These are phyloP conservation scores for Atlantisia rogersi DNA, from an alignment of 2,113 vertebrate genomes.

Conservation along the genomic window DNA sequence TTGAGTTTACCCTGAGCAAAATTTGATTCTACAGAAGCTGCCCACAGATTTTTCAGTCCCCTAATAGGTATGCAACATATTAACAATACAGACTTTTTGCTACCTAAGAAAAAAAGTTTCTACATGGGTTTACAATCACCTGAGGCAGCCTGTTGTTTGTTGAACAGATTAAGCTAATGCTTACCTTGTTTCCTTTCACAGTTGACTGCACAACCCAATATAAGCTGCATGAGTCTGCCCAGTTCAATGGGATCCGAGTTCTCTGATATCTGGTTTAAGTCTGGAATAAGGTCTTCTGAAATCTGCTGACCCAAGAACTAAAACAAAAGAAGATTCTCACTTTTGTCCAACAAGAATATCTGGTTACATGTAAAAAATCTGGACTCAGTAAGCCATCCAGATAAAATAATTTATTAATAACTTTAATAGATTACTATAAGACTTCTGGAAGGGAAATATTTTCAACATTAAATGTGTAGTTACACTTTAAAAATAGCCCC, in stretches of 20 bases:
- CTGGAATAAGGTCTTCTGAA: constrained; percentile 88
- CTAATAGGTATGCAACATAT: not conserved
- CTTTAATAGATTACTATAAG: not conserved
- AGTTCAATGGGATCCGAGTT: constrained; percentile 83
- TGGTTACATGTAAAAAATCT: not conserved
- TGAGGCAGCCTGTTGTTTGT: not conserved
- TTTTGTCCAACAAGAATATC: not conserved
- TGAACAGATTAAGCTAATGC: not conserved
- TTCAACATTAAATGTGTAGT: not conserved
- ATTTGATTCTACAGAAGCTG: not conserved
- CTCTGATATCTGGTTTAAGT: constrained; percentile 88
- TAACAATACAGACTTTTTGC: not conserved
- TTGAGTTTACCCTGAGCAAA: not conserved
- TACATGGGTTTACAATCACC: not conserved
- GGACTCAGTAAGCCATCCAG: not conserved
- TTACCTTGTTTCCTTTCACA: constrained; percentile 96
- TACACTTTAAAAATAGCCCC: not conserved
- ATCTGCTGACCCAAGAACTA: constrained; percentile 92
- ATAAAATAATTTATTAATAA: not conserved
- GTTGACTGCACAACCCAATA: constrained; percentile 94
- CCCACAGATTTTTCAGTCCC: not conserved
- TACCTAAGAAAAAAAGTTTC: not conserved
- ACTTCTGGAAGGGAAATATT: not conserved
- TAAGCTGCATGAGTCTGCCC: constrained; percentile 92
- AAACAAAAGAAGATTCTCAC: not conserved